Conservation (phyloP, 1,140 invertebrate species). For the Drosophila rufa region DNA sequence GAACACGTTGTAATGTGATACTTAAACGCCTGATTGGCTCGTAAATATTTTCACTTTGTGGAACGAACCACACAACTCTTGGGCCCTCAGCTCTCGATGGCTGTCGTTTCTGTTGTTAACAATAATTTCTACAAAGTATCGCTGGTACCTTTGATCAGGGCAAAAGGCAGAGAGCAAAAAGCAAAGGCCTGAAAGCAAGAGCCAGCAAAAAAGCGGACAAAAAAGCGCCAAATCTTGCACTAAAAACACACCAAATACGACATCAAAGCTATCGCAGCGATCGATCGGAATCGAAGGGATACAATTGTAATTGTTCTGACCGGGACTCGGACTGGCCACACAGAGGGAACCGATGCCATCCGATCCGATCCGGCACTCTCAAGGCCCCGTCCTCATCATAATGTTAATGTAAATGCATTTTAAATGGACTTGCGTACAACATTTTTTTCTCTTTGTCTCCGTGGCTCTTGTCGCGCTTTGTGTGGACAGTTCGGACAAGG, state of each 20-base stretch:
- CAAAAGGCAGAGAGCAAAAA: neutral
- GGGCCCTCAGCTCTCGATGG: constrained; percentile 21
- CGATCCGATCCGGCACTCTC: constrained; percentile 37
- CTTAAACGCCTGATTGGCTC: constrained; percentile 85
- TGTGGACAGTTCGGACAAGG: constrained; percentile 77
- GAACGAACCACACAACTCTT: constrained; percentile 30
- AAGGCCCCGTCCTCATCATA: constrained; percentile 75
- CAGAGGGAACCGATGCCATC: constrained; percentile 46
- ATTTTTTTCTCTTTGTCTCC: constrained; percentile 71
- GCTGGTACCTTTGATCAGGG: constrained; percentile 41
- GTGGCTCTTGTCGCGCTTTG: constrained; percentile 73
- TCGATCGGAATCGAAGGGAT: constrained; percentile 75
- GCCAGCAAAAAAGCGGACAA: constrained; percentile 45
- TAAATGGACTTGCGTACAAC: constrained; percentile 84
- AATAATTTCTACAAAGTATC: constrained; percentile 85
- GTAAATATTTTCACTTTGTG: constrained; percentile 84
- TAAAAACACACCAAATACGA: constrained; percentile 85
- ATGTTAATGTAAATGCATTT: constrained; percentile 85
- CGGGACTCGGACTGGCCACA: constrained; percentile 59
- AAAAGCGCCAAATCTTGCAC: constrained; percentile 84
- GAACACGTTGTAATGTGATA: constrained; percentile 85
- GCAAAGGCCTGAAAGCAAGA: constrained; percentile 11
- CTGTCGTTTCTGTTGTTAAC: constrained; percentile 81
- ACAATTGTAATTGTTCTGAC: constrained; percentile 78
- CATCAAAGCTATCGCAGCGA: constrained; percentile 84